Evolutionary conservation across 2,113 vertebrate species (phyloP).

Genomic region (Megaceryle maxima): DNA sequence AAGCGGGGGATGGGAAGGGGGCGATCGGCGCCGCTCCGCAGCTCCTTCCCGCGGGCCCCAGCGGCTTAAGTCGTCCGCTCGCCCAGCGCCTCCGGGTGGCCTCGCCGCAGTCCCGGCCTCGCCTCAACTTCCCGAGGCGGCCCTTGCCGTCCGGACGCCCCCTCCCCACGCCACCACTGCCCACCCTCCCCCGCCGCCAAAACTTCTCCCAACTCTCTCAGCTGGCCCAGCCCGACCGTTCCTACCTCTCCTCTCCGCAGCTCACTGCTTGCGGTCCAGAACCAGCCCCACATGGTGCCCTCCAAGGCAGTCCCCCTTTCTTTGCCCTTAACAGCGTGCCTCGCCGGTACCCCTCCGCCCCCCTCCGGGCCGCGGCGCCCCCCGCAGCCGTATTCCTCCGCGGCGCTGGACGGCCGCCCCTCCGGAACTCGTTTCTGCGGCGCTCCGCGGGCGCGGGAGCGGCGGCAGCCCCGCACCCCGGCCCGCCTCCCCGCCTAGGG

Average conservation of each 20-base stretch:
- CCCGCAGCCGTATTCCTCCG: conserved; percentile 63
- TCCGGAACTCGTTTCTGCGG: conserved; percentile 82
- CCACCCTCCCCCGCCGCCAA: not conserved
- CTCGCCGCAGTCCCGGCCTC: not conserved
- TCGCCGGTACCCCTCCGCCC: conserved; percentile 56
- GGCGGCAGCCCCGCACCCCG: not conserved
- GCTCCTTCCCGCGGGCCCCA: not conserved
- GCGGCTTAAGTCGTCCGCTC: not conserved
- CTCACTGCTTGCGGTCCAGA: not conserved
- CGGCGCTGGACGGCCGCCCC: conserved; percentile 27
- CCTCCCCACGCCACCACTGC: not conserved
- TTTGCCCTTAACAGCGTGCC: not conserved
- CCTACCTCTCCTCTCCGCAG: not conserved
- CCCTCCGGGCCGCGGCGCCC: not conserved
- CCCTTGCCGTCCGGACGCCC: not conserved
- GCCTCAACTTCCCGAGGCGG: not conserved
- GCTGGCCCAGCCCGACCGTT: too few relatives aligned
- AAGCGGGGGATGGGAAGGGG: not conserved
- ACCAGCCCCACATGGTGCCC: not conserved
- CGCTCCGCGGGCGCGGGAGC: not conserved
- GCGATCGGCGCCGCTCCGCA: not conserved
- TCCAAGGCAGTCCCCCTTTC: not conserved
- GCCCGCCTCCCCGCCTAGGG: not conserved
- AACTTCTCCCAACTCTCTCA: not conserved
- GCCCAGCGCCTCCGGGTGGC: not conserved